A percentile compares a stretch with the other conserved stretches of the same genome.
These are phyloP conservation scores for Rhamnusium bicolor DNA, from an alignment of 2,888 invertebrate genomes.

Conservation along the genomic window DNA sequence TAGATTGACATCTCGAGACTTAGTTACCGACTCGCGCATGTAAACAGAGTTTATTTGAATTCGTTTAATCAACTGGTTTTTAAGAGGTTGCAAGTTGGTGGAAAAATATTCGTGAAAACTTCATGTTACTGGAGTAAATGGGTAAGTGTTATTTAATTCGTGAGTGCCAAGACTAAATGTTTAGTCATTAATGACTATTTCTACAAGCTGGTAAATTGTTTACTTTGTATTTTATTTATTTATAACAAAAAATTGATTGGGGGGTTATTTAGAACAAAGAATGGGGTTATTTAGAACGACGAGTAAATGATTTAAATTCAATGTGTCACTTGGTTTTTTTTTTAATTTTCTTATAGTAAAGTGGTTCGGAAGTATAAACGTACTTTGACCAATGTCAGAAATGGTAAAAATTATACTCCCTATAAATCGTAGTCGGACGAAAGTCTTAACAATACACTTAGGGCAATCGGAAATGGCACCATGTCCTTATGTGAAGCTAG, in stretches of 20 bases:
- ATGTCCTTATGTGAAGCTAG: too few species aligned
- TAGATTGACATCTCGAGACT: slow-evolving; percentile 18
- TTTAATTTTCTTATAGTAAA: slow-evolving; percentile 2
- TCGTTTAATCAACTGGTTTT: not conserved
- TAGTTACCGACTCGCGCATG: not conserved
- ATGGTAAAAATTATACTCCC: too few species aligned
- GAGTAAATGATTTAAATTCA: too few species aligned
- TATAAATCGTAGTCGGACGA: too few species aligned
- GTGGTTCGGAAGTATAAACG: not conserved
- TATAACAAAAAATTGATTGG: slow-evolving; percentile 1
- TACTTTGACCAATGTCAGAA: too few species aligned
- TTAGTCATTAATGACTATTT: slow-evolving; percentile 7
- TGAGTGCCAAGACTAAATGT: slow-evolving; percentile 8
- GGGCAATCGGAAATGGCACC: too few species aligned
- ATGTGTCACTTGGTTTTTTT: not conserved
- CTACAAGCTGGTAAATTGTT: slow-evolving; percentile 2
- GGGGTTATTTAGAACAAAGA: slow-evolving; percentile 5
- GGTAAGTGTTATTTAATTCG: slow-evolving; percentile 7
- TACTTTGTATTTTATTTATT: slow-evolving; percentile 8
- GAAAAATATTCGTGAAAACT: slow-evolving; percentile 5
- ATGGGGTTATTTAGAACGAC: slow-evolving; percentile 1
- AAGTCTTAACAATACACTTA: too few species aligned
- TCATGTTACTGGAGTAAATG: slow-evolving; percentile 3
- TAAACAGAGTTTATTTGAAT: slow-evolving; percentile 3
- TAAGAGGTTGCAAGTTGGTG: not conserved